Conservation (phyloP, 2,113 vertebrate species). For the Pseudorhombus dupliciocellatus region DNA sequence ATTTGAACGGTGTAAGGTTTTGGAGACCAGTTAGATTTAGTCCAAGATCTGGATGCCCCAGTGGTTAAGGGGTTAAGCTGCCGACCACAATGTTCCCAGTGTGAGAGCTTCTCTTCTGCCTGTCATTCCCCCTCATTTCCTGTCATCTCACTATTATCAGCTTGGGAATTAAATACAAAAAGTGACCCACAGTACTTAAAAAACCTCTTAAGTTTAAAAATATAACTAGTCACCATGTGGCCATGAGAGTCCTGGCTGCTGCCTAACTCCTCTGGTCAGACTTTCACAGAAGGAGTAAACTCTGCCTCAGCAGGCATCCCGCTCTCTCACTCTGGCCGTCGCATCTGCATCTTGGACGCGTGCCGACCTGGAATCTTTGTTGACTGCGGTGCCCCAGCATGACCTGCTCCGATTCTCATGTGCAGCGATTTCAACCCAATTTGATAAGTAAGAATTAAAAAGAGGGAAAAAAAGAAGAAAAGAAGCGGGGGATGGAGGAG, state of each 20-base stretch:
- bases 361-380: constrained; percentile 19
- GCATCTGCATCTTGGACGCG: constrained; percentile 9
- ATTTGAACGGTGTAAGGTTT: background rate
- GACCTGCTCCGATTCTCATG: constrained; percentile 21
- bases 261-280: constrained; percentile 12
- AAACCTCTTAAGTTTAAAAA: constrained; percentile 7
- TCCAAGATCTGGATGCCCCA: background rate
- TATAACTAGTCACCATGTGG: background rate
- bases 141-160: constrained; percentile 9
- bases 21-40: background rate
- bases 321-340: constrained; percentile 30
- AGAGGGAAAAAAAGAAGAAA: constrained; percentile 19
- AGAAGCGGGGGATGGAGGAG: background rate
- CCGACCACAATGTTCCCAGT: constrained; percentile 6
- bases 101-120: background rate
- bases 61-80: background rate
- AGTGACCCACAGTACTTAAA: too few species aligned
- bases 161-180: constrained; percentile 9
- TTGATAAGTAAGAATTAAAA: constrained; percentile 51
- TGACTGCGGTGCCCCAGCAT: constrained; percentile 16
- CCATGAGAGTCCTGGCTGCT: constrained; percentile 4
- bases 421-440: constrained; percentile 29
- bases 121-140: constrained; percentile 38
- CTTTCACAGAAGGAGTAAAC: constrained; percentile 23
- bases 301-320: constrained; percentile 8